Conservation (phyloP, 1,140 invertebrate genomes). For the Lamellibrachia luymesi region DNA sequence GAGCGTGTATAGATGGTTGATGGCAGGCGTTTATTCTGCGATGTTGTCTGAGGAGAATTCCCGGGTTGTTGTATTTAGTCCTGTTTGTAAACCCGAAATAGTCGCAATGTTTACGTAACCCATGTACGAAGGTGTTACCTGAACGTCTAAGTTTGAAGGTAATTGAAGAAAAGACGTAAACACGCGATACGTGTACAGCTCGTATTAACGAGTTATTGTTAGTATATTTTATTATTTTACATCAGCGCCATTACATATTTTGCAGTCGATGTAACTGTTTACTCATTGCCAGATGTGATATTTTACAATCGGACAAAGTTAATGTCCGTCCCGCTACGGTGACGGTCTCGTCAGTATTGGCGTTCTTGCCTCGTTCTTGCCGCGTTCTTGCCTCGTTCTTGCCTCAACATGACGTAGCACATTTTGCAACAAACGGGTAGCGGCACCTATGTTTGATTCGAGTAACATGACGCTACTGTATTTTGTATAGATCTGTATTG, state of each 20-base stretch:
- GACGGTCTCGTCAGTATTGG: background rate
- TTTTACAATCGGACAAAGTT: background rate
- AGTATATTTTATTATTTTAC: background rate
- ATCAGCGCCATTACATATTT: background rate
- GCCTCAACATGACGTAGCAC: background rate
- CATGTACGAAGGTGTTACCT: background rate
- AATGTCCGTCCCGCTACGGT: background rate
- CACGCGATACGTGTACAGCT: background rate
- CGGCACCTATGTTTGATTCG: background rate
- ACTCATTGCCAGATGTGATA: background rate
- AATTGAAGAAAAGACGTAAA: background rate
- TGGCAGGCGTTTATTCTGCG: background rate
- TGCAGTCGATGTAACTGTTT: background rate
- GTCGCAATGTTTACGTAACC: background rate
- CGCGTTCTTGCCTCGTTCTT: background rate
- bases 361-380: background rate
- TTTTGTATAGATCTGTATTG: background rate
- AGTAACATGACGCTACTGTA: background rate
- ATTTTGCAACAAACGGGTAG: background rate
- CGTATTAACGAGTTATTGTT: background rate
- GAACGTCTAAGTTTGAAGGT: background rate
- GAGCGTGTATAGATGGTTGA: background rate
- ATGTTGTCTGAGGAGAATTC: background rate
- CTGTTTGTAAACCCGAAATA: background rate
- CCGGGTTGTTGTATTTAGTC: background rate